Percentiles rank a stretch among this genome's conserved stretches.
Evolutionary conservation across 2,888 invertebrate species (phyloP).

Genomic region (Charanyca ferruginea): DNA sequence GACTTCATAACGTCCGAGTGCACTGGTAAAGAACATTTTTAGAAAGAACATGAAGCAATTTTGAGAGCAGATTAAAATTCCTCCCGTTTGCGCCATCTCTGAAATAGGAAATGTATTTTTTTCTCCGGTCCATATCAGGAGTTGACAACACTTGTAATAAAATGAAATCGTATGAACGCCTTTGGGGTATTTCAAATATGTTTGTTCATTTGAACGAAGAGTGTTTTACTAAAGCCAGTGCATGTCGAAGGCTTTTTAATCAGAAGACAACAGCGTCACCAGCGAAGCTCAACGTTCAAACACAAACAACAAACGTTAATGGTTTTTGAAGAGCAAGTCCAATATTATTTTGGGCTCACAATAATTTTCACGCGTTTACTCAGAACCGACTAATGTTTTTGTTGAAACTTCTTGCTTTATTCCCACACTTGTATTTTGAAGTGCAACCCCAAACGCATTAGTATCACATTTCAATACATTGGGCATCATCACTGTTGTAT

Average conservation of each 20-base stretch:
- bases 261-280: constrained; percentile 70
- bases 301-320: constrained; percentile 86
- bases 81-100: constrained; percentile 45
- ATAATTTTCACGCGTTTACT: constrained; percentile 87
- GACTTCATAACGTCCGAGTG: constrained; percentile 37
- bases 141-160: constrained; percentile 28
- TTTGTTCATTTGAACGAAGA: constrained; percentile 48
- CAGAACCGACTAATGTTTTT: constrained; percentile 82
- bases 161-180: neutral
- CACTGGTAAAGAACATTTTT: constrained; percentile 38
- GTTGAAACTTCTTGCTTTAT: constrained; percentile 77
- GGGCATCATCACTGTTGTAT: constrained; percentile 41
- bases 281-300: constrained; percentile 74
- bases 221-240: constrained; percentile 56
- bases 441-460: constrained; percentile 65
- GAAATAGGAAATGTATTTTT: constrained; percentile 45
- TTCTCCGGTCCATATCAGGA: constrained; percentile 48
- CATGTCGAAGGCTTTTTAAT: constrained; percentile 70
- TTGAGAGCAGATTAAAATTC: constrained; percentile 61
- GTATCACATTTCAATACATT: constrained; percentile 67
- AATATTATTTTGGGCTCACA: constrained; percentile 89
- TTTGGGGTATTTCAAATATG: constrained; percentile 32
- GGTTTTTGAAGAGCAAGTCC: constrained; percentile 86
- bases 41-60: constrained; percentile 56
- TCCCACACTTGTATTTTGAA: constrained; percentile 75